Evolutionary conservation across 2,113 vertebrate species (phyloP).

Genomic region (Bos javanicus): DNA sequence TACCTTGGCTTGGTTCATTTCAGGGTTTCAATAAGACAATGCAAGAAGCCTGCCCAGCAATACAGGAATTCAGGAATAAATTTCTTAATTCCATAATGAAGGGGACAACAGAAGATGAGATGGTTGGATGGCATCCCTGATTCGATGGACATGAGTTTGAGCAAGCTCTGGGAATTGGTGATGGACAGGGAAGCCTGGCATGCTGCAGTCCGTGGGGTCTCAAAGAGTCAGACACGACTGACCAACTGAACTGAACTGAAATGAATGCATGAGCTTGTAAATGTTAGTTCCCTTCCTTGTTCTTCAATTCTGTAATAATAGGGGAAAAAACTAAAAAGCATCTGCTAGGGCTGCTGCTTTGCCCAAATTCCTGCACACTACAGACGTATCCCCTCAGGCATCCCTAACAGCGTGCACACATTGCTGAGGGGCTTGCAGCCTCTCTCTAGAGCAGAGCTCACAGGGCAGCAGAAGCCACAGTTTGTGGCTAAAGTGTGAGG

Average conservation of each 20-base stretch:
- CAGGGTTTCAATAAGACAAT: neutral
- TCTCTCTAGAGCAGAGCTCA: neutral
- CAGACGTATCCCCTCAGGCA: neutral
- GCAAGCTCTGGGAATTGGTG: neutral
- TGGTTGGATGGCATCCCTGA: neutral
- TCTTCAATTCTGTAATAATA: neutral
- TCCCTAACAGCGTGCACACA: fast-evolving
- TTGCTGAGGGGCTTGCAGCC: neutral
- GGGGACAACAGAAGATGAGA: neutral
- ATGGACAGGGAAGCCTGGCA: neutral
- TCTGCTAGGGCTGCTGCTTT: neutral
- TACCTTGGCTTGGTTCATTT: neutral
- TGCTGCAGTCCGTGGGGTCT: neutral
- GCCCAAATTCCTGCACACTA: neutral
- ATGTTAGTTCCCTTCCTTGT: neutral
- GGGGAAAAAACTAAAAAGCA: neutral
- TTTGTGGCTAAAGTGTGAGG: neutral
- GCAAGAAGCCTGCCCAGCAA: neutral
- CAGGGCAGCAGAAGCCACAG: neutral
- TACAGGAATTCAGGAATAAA: neutral
- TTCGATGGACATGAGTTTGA: neutral
- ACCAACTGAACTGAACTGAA: neutral
- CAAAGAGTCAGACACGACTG: neutral
- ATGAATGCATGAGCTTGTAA: neutral
- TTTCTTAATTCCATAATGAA: neutral